Conservation (phyloP, 2,113 vertebrate species). For the Edolisoma coerulescens region DNA sequence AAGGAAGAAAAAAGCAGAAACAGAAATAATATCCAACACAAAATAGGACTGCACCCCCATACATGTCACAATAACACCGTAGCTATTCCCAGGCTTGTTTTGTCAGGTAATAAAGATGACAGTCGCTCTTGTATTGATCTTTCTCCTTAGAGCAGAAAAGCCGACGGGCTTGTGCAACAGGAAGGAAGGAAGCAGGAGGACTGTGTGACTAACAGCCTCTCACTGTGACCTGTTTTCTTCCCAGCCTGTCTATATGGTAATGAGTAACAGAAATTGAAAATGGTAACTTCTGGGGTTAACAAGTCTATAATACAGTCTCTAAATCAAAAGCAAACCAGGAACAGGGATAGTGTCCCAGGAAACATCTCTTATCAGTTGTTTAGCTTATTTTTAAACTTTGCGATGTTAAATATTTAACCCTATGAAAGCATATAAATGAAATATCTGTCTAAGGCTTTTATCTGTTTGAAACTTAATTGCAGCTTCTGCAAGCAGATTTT, state of each 20-base stretch:
- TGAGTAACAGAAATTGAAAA: neutral
- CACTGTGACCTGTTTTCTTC: neutral
- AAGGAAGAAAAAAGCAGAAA: neutral
- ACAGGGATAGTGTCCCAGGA: neutral
- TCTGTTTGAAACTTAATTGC: neutral
- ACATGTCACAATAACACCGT: fast-evolving
- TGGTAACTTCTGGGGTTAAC: neutral
- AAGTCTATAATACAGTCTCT: neutral
- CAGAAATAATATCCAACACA: neutral
- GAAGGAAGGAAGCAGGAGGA: conserved; percentile 10
- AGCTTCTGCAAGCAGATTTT: neutral
- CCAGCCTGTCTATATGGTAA: neutral
- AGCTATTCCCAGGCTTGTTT: neutral
- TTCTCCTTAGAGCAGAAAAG: neutral
- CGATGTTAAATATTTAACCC: neutral
- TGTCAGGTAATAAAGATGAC: neutral
- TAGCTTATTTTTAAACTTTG: neutral
- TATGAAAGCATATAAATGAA: neutral
- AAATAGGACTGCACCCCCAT: neutral
- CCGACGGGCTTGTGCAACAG: neutral
- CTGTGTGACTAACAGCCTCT: neutral
- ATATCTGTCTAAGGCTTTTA: neutral
- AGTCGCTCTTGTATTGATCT: neutral
- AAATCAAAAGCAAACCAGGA: neutral
- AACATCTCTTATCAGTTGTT: neutral